Evolutionary conservation across 2,888 invertebrate genomes (phyloP).

Genomic region (Apamea anceps): DNA sequence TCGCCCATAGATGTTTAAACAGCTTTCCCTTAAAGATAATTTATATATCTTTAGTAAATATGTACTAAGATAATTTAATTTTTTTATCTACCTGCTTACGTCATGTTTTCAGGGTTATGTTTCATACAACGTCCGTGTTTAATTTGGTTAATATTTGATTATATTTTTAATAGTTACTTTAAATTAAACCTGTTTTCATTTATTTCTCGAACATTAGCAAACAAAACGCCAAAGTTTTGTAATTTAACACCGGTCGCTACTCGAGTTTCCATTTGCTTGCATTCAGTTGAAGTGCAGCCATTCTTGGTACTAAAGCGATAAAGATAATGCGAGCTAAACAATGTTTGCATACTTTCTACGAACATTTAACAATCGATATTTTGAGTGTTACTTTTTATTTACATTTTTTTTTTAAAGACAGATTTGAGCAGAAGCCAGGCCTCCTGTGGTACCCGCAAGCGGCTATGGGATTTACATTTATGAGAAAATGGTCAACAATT

Average conservation of each 20-base stretch:
- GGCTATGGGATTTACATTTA: background rate
- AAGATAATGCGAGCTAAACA: conserved; percentile 45
- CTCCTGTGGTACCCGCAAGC: background rate
- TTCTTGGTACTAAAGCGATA: conserved; percentile 56
- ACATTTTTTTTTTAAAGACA: background rate
- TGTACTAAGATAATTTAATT: background rate
- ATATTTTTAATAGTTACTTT: background rate
- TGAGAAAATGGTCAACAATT: background rate
- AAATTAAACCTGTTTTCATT: conserved; percentile 14
- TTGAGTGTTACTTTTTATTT: conserved; percentile 10
- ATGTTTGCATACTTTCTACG: conserved; percentile 32
- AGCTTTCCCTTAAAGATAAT: background rate
- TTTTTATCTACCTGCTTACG: background rate
- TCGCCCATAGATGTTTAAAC: background rate
- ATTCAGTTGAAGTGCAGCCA: conserved; percentile 52
- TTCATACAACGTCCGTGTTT: background rate
- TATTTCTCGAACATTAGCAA: conserved; percentile 12
- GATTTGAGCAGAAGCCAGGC: background rate
- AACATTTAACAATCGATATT: conserved; percentile 24
- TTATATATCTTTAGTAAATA: background rate
- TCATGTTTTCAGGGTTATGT: background rate
- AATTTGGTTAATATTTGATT: background rate
- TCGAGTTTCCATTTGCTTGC: conserved; percentile 51
- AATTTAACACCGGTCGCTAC: conserved; percentile 37
- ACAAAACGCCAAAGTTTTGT: conserved; percentile 29